Conservation (phyloP, 2,888 invertebrate genomes). For the Phalera bucephala region DNA sequence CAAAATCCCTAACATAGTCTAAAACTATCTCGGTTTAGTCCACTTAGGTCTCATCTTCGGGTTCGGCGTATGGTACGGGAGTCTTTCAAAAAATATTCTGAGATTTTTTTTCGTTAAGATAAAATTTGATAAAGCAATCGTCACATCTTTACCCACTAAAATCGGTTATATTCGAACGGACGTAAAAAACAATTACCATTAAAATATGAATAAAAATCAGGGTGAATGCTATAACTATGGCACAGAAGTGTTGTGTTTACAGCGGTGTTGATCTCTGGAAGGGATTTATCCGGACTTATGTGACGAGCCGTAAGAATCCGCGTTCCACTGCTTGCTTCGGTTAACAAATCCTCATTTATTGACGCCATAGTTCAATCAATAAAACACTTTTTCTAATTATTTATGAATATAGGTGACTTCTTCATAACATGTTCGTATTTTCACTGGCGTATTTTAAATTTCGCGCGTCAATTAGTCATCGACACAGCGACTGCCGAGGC, state of each 20-base stretch:
- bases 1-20: no score
- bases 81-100: no score
- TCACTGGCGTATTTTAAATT: slow-evolving; percentile 21
- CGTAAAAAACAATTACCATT: slow-evolving; percentile 63
- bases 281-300: slow-evolving; percentile 52
- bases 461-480: slow-evolving; percentile 30
- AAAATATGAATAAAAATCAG: slow-evolving; percentile 64
- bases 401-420: slow-evolving; percentile 2
- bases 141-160: no score
- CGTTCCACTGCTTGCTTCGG: slow-evolving; percentile 50
- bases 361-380: slow-evolving; percentile 6
- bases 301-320: slow-evolving; percentile 55
- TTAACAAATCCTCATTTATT: slow-evolving; percentile 57
- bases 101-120: no score
- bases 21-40: no score
- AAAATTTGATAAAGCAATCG: no score
- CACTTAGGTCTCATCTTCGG: no score
- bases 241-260: slow-evolving; percentile 68
- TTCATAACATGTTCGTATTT: slow-evolving; percentile 20
- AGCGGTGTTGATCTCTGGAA: slow-evolving; percentile 48
- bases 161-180: no score
- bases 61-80: no score
- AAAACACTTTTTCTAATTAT: slow-evolving; percentile 8
- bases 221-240: slow-evolving; percentile 60
- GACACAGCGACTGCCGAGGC: slow-evolving; percentile 33